These are phyloP conservation scores for Nemoura dubitans DNA, from an alignment of 2,888 invertebrate species.

Conservation along the genomic window DNA sequence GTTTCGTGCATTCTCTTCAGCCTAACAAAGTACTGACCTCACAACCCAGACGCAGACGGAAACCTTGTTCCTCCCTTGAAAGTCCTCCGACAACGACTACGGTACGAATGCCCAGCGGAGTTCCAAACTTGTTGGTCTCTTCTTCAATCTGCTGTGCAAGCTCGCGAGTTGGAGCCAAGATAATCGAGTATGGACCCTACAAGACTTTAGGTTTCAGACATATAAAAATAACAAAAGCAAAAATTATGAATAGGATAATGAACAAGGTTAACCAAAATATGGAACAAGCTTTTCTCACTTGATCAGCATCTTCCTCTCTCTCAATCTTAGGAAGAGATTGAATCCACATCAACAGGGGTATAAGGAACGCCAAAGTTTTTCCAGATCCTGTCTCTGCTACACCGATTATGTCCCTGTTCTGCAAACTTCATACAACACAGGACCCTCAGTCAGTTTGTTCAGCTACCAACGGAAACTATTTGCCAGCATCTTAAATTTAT, in stretches of 20 bases:
- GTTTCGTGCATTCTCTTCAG: background rate
- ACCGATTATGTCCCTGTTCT: conserved; percentile 96
- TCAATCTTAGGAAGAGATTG: conserved; percentile 96
- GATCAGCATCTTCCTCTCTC: conserved; percentile 87
- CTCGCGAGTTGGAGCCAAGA: conserved; percentile 99
- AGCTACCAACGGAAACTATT: too few species aligned
- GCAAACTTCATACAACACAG: conserved; percentile 60
- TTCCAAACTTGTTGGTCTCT: conserved; percentile 97
- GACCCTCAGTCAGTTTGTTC: background rate
- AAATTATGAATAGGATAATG: too few species aligned
- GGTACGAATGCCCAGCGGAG: conserved; percentile 89
- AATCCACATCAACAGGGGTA: conserved; percentile 97
- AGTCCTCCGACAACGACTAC: conserved; percentile 98
- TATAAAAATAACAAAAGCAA: too few species aligned
- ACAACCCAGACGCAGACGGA: conserved; percentile 94
- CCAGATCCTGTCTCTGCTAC: conserved; percentile 99
- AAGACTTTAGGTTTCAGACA: too few species aligned
- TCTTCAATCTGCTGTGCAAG: conserved; percentile 99
- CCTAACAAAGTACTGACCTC: conserved; percentile 68
- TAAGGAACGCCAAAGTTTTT: conserved; percentile 97
- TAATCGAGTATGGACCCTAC: conserved; percentile 96
- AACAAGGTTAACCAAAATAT: too few species aligned
- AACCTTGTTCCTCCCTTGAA: conserved; percentile 98
- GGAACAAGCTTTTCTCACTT: conserved; percentile 56
- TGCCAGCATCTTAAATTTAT: too few species aligned